Evolutionary conservation across 2,113 vertebrate species (phyloP).

Genomic region (Aviceda subcristata): DNA sequence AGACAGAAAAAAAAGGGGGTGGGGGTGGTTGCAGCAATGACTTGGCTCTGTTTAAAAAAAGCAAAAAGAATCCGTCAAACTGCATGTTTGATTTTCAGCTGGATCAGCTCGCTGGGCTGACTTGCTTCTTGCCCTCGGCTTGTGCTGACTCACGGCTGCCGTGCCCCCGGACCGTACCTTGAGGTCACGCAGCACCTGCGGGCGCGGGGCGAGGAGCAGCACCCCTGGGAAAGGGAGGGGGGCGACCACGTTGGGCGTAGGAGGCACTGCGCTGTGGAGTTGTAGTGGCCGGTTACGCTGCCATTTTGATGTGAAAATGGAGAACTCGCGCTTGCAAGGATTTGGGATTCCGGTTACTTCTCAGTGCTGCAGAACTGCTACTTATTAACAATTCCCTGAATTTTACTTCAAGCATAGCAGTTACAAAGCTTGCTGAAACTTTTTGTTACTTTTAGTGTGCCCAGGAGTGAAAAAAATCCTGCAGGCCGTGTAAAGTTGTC

Average conservation of each 20-base stretch:
- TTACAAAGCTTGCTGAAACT: background rate
- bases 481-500: background rate
- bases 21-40: background rate
- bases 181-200: background rate
- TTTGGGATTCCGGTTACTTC: background rate
- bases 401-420: background rate
- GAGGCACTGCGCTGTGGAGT: fast-evolving
- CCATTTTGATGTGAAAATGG: background rate
- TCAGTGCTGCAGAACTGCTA: background rate
- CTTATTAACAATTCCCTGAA: background rate
- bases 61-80: background rate
- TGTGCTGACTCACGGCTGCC: background rate
- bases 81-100: background rate
- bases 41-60: background rate
- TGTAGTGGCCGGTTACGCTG: background rate
- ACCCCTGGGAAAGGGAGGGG: too few relatives aligned
- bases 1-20: background rate
- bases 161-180: background rate
- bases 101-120: background rate
- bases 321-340: background rate
- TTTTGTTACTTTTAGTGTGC: background rate
- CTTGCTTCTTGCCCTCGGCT: background rate
- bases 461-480: background rate
- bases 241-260: fast-evolving
- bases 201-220: background rate